These are phyloP conservation scores for Oeneis ivallda DNA, from an alignment of 2,888 invertebrate species.

Conservation along the genomic window DNA sequence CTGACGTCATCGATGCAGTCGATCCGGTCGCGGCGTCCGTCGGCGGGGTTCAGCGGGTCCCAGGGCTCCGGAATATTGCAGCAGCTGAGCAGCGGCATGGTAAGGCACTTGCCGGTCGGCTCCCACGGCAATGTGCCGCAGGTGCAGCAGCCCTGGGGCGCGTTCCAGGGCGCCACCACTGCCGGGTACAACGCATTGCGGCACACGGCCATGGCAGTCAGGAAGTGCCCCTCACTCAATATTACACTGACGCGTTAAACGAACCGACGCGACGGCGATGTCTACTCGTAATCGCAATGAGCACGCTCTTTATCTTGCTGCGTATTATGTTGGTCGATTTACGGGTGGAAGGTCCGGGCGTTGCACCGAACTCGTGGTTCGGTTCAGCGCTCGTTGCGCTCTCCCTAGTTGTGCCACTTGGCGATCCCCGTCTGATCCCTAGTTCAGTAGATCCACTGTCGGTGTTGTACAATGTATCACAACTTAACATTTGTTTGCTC, in stretches of 20 bases:
- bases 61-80: constrained; percentile 90
- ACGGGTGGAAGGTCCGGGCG: constrained; percentile 30
- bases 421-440: constrained; percentile 56
- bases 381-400: constrained; percentile 1
- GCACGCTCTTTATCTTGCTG: constrained; percentile 15
- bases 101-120: constrained; percentile 89
- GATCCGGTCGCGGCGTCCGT: constrained; percentile 88
- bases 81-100: constrained; percentile 96
- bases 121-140: constrained; percentile 80
- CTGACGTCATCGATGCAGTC: constrained; percentile 83
- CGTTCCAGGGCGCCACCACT: constrained; percentile 75
- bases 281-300: constrained; percentile 25
- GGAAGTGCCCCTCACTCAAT: constrained; percentile 88
- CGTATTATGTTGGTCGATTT: constrained; percentile 21
- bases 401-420: constrained; percentile 37
- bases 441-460: constrained; percentile 58
- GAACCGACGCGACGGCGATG: constrained; percentile 9
- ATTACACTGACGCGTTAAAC: constrained; percentile 39
- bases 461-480: constrained; percentile 56
- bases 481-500: constrained; percentile 59
- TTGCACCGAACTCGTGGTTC: constrained; percentile 20
- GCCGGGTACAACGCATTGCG: constrained; percentile 78
- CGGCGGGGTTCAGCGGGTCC: constrained; percentile 84
- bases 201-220: constrained; percentile 82
- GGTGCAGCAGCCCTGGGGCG: constrained; percentile 72